Conservation (phyloP, 2,113 vertebrate species). For the Pelusios castaneus region DNA sequence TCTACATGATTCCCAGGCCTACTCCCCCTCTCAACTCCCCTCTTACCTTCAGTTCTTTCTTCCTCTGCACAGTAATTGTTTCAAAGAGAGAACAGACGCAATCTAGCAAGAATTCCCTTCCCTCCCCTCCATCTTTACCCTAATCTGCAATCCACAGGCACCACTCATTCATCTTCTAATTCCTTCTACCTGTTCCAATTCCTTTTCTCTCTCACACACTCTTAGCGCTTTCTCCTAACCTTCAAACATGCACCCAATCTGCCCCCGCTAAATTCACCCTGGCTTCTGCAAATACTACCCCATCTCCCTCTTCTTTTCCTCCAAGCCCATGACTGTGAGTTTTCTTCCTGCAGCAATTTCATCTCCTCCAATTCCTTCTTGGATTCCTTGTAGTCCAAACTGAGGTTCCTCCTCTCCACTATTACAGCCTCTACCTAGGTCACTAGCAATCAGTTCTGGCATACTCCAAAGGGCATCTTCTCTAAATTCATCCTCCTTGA, state of each 20-base stretch:
- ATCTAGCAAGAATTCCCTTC: background rate
- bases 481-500: background rate
- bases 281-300: background rate
- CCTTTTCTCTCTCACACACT: background rate
- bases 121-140: background rate
- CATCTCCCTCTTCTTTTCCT: background rate
- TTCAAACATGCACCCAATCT: background rate
- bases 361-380: background rate
- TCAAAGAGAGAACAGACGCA: background rate
- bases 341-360: background rate
- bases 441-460: background rate
- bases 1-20: background rate
- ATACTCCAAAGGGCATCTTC: background rate
- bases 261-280: fast-evolving
- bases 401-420: background rate
- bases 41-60: background rate
- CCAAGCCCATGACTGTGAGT: background rate
- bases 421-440: background rate
- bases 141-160: background rate
- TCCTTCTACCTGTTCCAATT: background rate
- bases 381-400: background rate
- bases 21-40: background rate
- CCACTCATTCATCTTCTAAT: background rate
- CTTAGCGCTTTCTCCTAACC: background rate
- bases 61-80: background rate